Base-by-base conservation (phyloP, 2,113 vertebrate species). In the Nannobrachium achirus region DNA sequence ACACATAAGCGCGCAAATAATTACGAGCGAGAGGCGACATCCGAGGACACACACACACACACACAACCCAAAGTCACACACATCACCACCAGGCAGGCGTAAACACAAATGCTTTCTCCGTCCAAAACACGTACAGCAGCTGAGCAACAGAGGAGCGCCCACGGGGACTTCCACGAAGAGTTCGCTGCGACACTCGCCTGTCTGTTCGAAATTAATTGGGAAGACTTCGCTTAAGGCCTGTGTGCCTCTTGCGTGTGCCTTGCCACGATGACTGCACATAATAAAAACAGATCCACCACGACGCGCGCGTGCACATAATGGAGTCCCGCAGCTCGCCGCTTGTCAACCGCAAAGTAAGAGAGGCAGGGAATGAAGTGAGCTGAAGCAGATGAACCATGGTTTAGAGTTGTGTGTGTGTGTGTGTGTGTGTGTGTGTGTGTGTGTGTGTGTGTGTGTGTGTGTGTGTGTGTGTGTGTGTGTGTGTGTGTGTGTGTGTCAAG, bases 91-190 rank as follows among this genome's bases (percentile, higher is more conserved):
- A 4, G 38, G 13, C 39, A 53, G n/a, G n/a, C n/a, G 18, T 13
- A 8, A 60, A 68, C 60, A 53, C 55, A 58, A 40, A 77, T 69
- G 66, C 7, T n/a, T 71, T 57, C 18, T 11, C 19, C 19, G 20
- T 51, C 46, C 49, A 41, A n/a, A 48, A 46, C 41, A 25, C 46
- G 16, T 11, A 8, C 57, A 63, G 55, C 57, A 42, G 25, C 18
- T 19, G 45, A 46, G 10, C 44, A 46, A 46, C 9, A 46, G 44
- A 46, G 9, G 44, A 11, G 44, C 44, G 44, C 44, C 14, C 14
- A 46, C 44, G 1, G 14, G 10, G 14, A 25, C 25, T 39, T 33
- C 55, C 60, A 38, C 38, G 25, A 1, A 10, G 44, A 10, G 44
- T 46, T 46, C 2, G 14, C 33, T 13, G 6, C 38, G 15, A 57